Conservation (phyloP, 64 coral and sea anemone genomes). For the Acropora tenuis region DNA sequence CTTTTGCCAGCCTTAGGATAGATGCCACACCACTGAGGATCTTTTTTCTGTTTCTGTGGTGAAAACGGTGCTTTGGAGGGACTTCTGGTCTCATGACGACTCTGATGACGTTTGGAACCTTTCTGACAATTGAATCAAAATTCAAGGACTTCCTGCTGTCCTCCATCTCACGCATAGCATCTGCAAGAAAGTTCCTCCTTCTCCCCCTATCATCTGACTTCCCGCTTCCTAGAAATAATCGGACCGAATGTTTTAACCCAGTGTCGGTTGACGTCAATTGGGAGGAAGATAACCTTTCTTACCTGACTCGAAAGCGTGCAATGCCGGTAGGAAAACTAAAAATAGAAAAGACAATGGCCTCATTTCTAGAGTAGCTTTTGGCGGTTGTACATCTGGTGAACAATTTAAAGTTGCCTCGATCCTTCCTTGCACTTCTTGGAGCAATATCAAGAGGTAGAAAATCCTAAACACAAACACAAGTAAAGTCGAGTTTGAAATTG, state of each 20-base stretch:
- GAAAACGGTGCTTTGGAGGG: conserved; percentile 1
- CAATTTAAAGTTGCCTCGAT: not conserved
- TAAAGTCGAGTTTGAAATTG: not conserved
- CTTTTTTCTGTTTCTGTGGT: conserved; percentile 1
- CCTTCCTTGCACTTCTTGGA: not conserved
- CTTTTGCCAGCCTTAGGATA: not conserved
- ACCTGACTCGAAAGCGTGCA: conserved; percentile 34
- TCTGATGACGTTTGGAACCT: conserved; percentile 11
- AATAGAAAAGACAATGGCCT: not conserved
- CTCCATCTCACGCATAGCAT: conserved; percentile 79
- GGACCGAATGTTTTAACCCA: not conserved
- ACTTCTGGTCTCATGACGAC: conserved; percentile 23
- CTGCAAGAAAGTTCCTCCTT: conserved; percentile 56
- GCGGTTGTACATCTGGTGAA: conserved; percentile 5
- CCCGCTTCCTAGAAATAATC: not conserved
- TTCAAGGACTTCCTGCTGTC: conserved; percentile 7
- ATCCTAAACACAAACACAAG: not conserved
- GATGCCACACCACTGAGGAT: not conserved
- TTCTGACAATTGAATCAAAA: not conserved
- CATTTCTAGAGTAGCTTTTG: not conserved
- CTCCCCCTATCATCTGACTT: not conserved
- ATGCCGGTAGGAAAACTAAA: not conserved
- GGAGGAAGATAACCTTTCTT: not conserved
- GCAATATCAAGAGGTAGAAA: not conserved
- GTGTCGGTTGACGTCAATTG: too few relatives aligned